These are phyloP conservation scores for Atractosteus spatula DNA, from an alignment of 2,113 vertebrate species.

Conservation along the genomic window DNA sequence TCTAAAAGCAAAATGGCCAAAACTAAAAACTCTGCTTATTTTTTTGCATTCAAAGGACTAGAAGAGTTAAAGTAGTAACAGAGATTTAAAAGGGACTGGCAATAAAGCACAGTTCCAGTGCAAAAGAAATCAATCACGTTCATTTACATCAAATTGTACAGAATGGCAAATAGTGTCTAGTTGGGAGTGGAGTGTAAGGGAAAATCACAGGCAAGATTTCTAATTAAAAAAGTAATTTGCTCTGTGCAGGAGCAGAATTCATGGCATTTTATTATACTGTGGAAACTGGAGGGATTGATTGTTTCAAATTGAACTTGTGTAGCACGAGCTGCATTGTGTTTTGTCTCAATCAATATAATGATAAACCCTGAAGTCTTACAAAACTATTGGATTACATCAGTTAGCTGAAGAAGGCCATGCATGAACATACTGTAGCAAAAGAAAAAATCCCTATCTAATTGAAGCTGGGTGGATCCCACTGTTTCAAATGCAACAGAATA, in stretches of 20 bases:
- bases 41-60: not conserved
- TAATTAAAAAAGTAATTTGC: conserved; percentile 62
- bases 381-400: not conserved
- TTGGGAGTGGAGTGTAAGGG: conserved; percentile 53
- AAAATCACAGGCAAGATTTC: conserved; percentile 37
- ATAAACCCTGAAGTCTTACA: not conserved
- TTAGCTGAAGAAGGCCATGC: not conserved
- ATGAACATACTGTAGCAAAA: no score
- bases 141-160: conserved; percentile 54
- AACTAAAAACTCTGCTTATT: no score
- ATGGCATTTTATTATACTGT: conserved; percentile 63
- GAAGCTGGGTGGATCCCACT: no score
- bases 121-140: conserved; percentile 33
- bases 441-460: no score
- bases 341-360: conserved; percentile 1
- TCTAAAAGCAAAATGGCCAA: no score
- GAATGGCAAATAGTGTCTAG: conserved; percentile 55
- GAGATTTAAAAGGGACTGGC: not conserved
- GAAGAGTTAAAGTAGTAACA: not conserved
- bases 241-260: conserved; percentile 53
- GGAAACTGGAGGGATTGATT: conserved; percentile 60
- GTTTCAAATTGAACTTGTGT: conserved; percentile 55
- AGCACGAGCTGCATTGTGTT: conserved; percentile 46
- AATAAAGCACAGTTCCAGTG: not conserved
- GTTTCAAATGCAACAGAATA: no score